Percentiles rank a stretch among this genome's conserved stretches.
Conservation (phyloP, 1,140 invertebrate species). For the Ceratoteleas bidentatus region DNA sequence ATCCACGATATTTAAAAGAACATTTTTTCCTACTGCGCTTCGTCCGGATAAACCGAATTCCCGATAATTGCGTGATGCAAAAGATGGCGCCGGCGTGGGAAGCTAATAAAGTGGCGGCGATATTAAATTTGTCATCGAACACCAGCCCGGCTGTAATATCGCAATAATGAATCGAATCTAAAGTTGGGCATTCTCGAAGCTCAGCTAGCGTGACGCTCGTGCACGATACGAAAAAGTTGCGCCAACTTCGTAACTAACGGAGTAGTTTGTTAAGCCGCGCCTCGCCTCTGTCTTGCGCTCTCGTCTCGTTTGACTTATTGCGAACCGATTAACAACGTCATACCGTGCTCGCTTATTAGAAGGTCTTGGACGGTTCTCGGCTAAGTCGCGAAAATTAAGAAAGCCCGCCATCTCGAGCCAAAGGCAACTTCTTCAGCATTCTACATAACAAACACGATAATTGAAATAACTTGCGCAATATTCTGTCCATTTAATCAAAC, state of each 20-base stretch:
- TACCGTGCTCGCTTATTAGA: constrained; percentile 50
- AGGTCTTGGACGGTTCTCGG: constrained; percentile 27
- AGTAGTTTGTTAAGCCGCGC: constrained; percentile 46
- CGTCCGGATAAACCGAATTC: no score
- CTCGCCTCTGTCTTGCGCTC: constrained; percentile 5
- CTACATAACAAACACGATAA: no score
- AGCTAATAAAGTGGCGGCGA: constrained; percentile 28
- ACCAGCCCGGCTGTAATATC: constrained; percentile 31
- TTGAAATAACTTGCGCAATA: not conserved
- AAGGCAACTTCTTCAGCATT: no score
- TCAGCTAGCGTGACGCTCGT: constrained; percentile 20
- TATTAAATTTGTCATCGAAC: constrained; percentile 48
- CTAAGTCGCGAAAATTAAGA: constrained; percentile 17
- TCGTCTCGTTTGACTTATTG: constrained; percentile 48
- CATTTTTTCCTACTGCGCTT: no score
- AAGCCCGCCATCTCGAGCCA: no score
- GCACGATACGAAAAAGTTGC: constrained; percentile 54
- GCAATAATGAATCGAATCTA: constrained; percentile 46
- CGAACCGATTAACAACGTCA: constrained; percentile 51
- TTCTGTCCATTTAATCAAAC: constrained; percentile 13
- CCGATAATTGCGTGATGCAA: no score
- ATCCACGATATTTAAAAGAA: no score
- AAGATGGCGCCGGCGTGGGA: no score
- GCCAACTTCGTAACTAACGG: constrained; percentile 37
- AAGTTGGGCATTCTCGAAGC: constrained; percentile 45